These are phyloP conservation scores for Drosophila orena DNA, from an alignment of 1,140 invertebrate genomes.

Conservation along the genomic window DNA sequence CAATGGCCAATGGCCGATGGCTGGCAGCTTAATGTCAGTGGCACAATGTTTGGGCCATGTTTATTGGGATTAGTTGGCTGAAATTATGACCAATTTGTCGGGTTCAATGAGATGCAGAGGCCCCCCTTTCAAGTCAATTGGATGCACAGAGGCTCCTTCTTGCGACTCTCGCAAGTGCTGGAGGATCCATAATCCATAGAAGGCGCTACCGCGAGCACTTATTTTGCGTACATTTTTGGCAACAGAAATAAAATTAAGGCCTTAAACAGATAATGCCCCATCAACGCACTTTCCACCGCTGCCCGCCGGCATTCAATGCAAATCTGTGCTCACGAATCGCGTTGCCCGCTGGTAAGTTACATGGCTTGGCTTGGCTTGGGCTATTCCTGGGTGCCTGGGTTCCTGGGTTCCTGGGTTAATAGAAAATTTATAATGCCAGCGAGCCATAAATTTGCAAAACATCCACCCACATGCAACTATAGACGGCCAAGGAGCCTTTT, in stretches of 20 bases:
- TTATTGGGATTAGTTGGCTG: slow-evolving; percentile 82
- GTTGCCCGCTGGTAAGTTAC: no score
- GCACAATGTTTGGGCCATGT: slow-evolving; percentile 82
- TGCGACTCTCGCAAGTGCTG: slow-evolving; percentile 7
- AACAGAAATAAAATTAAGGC: slow-evolving; percentile 77
- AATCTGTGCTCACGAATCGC: slow-evolving; percentile 54
- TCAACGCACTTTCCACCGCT: slow-evolving; percentile 43
- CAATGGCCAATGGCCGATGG: background rate
- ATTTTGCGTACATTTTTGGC: slow-evolving; percentile 81
- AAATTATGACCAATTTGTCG: slow-evolving; percentile 84
- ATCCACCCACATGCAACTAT: slow-evolving; percentile 58
- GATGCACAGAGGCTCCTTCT: slow-evolving; percentile 58
- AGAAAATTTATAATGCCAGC: slow-evolving; percentile 79
- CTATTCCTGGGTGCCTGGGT: slow-evolving; percentile 5
- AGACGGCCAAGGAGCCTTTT: slow-evolving; percentile 26
- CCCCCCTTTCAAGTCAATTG: slow-evolving; percentile 72
- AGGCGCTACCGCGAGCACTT: slow-evolving; percentile 66
- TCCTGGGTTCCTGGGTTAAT: slow-evolving; percentile 54
- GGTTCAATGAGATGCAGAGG: slow-evolving; percentile 70
- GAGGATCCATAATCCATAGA: slow-evolving; percentile 51
- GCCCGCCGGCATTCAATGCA: slow-evolving; percentile 70
- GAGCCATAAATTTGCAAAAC: slow-evolving; percentile 73
- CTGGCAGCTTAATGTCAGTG: slow-evolving; percentile 78
- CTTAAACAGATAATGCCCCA: slow-evolving; percentile 81
- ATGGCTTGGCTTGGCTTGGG: background rate